phyloP scores from a whole-genome alignment of 2,113 vertebrate genomes.

The Ia io region DNA sequence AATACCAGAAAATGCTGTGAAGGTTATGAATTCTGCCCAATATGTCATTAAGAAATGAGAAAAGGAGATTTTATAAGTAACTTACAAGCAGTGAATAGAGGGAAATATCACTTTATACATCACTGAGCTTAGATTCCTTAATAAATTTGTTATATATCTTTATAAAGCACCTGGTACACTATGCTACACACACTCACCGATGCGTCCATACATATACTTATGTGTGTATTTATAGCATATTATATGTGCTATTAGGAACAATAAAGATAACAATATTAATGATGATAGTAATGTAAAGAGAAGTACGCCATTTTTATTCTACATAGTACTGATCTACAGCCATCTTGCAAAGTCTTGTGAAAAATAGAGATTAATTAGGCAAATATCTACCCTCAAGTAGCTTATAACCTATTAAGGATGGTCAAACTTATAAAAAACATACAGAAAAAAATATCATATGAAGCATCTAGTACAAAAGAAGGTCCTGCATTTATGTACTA shows the following conservation, averaged over 20 bases:
- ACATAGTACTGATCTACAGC: not conserved
- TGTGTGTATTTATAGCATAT: not conserved
- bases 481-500: not conserved
- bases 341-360: not conserved
- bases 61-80: not conserved
- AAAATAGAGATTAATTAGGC: not conserved
- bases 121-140: not conserved
- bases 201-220: fast-evolving
- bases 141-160: not conserved
- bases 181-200: not conserved
- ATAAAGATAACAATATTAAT: not conserved
- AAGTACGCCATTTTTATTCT: not conserved
- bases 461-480: not conserved
- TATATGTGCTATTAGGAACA: not conserved
- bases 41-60: not conserved
- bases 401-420: not conserved
- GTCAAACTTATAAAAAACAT: not conserved
- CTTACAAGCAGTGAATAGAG: not conserved
- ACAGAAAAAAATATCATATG: not conserved
- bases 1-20: not conserved
- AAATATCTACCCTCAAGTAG: not conserved
- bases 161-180: not conserved
- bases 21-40: not conserved
- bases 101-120: not conserved
- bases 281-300: not conserved